Conservation (phyloP, 1,140 invertebrate species). For the Heliconius melpomene region DNA sequence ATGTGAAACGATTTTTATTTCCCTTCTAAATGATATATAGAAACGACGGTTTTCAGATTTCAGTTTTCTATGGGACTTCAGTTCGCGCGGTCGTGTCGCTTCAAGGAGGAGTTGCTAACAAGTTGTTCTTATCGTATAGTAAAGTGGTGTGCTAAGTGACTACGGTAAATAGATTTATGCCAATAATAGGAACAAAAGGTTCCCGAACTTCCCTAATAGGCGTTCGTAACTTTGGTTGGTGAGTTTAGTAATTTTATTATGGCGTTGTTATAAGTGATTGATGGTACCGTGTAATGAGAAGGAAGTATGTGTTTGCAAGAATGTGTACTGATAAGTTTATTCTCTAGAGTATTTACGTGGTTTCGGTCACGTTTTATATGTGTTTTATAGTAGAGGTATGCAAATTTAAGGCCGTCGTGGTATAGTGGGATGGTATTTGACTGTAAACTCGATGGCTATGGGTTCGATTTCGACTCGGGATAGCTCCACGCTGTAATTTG, state of each 20-base stretch:
- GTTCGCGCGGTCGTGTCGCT: background rate
- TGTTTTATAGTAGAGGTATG: too few species aligned
- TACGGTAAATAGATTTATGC: background rate
- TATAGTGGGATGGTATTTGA: too few species aligned
- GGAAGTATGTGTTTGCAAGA: background rate
- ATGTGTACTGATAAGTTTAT: background rate
- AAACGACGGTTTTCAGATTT: slow-evolving; percentile 1
- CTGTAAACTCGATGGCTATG: too few species aligned
- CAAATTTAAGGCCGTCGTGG: too few species aligned
- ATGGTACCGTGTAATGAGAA: background rate
- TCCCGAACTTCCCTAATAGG: background rate
- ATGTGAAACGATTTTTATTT: background rate
- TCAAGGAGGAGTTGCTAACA: background rate
- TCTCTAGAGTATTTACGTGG: background rate
- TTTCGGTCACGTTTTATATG: too few species aligned
- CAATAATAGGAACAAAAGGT: background rate
- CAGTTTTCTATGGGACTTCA: background rate
- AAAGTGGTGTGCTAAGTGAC: background rate
- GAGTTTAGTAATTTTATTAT: slow-evolving; percentile 1
- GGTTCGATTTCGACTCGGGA: too few species aligned
- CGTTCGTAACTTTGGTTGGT: background rate
- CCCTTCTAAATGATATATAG: background rate
- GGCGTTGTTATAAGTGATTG: background rate
- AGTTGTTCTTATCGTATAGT: background rate
- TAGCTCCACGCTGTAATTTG: too few species aligned